Base-by-base conservation (phyloP, 1,140 invertebrate species). In the Polyergus mexicanus region DNA sequence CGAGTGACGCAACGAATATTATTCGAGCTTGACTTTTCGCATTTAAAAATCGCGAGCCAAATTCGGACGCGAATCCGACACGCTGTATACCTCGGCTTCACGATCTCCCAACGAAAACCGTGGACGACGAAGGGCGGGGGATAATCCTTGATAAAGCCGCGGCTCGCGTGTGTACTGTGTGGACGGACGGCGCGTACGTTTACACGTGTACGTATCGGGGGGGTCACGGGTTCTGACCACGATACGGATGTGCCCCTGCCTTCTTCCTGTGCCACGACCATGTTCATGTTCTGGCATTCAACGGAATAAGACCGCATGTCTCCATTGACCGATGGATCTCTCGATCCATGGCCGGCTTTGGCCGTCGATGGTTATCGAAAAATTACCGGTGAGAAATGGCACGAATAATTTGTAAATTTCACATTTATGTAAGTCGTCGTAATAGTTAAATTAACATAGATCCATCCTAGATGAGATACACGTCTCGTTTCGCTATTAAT, bases 201-300 rank as follows among this genome's bases (percentile, higher is more conserved):
- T 88, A 92, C 80, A 93, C 86, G 89, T 93, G 92, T 88, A 89
- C 72, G 88, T 90, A 85, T 75, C 78, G 87, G 94, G 94, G 94
- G 94, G 93, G 95, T 95, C 95, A 95, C 94, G 94, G 95, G 90
- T 93, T 92, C 92, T 95, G 94, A 93, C 91, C 94, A 95, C 94
- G 94, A 93, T 95, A 95, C 95, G 95, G 95, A 95, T 95, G 95
- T 95, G 95, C 94, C 94, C 93, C 94, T 95, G 94, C 94, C 94
- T 94, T 95, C 94, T 95, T 95, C 95, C 95, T 95, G 95, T 95
- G 92, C 89, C 87, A 91, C 92, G 89, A 94, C 91, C 92, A 92
- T 90, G 91, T 91, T 93, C 93, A 87, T 91, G 91, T 91, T 92
- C 89, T 91, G 89, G 91, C 91, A 93, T 94, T 93, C 90, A 87